Evolutionary conservation across 2,113 vertebrate genomes (phyloP).

Genomic region (Mixornis gularis): DNA sequence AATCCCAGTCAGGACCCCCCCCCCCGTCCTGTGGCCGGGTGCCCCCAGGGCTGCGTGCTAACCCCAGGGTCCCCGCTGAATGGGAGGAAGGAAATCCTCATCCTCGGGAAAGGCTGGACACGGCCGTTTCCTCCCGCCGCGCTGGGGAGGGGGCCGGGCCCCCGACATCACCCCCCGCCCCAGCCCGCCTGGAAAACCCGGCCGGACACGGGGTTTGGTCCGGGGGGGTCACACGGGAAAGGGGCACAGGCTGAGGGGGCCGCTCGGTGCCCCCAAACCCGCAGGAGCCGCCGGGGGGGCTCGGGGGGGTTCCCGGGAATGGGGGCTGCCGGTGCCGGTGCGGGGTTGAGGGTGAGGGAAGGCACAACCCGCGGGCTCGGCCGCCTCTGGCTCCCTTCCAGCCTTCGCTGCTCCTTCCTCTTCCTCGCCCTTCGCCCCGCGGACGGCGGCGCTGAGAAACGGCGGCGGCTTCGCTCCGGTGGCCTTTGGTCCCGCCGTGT

Average conservation of each 20-base stretch:
- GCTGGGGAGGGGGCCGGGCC: not conserved
- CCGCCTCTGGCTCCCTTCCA: not conserved
- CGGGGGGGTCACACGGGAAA: not conserved
- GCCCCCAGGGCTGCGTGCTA: not conserved
- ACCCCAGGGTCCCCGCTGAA: constrained; percentile 34
- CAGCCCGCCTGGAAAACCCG: not conserved
- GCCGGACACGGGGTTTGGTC: rapidly evolving
- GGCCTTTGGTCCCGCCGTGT: not conserved
- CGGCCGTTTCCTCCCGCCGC: not conserved
- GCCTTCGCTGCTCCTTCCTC: not conserved
- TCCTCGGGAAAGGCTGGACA: constrained; percentile 51
- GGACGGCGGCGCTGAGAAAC: not conserved
- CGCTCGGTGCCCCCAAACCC: not conserved
- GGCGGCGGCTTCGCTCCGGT: not conserved
- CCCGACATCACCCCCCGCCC: not conserved
- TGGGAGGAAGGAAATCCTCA: constrained; percentile 62
- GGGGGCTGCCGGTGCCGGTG: not conserved
- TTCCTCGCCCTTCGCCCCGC: not conserved
- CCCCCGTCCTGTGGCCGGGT: not conserved
- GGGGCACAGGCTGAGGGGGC: not conserved
- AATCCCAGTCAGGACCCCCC: not conserved
- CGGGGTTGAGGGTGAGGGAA: not conserved
- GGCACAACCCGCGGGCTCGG: not conserved
- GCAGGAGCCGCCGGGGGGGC: rapidly evolving
- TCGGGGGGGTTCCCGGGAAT: not conserved